A percentile compares a stretch with the other conserved stretches of the same genome.
phyloP scores from a whole-genome alignment of 2,888 invertebrate genomes.

The Trachelus iudaicus region DNA sequence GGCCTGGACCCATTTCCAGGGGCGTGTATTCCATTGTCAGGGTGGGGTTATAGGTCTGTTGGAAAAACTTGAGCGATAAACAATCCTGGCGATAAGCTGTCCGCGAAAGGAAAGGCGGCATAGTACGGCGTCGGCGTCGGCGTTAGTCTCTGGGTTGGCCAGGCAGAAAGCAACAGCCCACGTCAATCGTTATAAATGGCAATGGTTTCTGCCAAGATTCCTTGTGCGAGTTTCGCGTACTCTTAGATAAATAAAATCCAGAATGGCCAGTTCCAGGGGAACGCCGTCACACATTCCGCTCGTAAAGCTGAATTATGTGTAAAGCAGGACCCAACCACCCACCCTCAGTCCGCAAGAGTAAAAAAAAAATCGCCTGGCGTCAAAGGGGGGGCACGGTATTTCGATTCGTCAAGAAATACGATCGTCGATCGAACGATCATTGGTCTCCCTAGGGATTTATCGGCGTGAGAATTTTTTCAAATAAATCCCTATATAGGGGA shows the following conservation, averaged over 20 bases:
- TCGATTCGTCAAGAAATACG: constrained; percentile 25
- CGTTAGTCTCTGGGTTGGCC: neutral
- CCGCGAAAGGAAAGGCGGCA: constrained; percentile 16
- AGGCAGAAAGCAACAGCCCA: constrained; percentile 24
- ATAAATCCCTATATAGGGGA: neutral
- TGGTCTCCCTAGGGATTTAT: neutral
- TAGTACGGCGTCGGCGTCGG: constrained; percentile 12
- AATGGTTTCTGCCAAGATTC: constrained; percentile 37
- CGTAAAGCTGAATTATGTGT: constrained; percentile 48
- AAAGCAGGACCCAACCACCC: neutral
- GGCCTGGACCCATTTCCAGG: neutral
- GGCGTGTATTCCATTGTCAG: constrained; percentile 15
- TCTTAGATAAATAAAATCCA: constrained; percentile 36
- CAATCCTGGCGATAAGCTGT: constrained; percentile 37
- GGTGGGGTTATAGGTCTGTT: constrained; percentile 37
- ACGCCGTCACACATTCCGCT: constrained; percentile 6
- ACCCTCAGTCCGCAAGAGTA: constrained; percentile 10
- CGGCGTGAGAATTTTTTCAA: neutral
- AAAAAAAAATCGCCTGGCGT: constrained; percentile 4
- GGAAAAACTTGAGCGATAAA: constrained; percentile 47
- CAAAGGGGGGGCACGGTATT: constrained; percentile 6
- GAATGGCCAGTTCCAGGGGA: constrained; percentile 14
- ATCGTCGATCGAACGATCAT: constrained; percentile 22
- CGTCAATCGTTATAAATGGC: constrained; percentile 40
- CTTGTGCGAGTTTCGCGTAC: constrained; percentile 27